Evolutionary conservation across 2,113 vertebrate species (phyloP).

Genomic region (Shinisaurus crocodilurus): DNA sequence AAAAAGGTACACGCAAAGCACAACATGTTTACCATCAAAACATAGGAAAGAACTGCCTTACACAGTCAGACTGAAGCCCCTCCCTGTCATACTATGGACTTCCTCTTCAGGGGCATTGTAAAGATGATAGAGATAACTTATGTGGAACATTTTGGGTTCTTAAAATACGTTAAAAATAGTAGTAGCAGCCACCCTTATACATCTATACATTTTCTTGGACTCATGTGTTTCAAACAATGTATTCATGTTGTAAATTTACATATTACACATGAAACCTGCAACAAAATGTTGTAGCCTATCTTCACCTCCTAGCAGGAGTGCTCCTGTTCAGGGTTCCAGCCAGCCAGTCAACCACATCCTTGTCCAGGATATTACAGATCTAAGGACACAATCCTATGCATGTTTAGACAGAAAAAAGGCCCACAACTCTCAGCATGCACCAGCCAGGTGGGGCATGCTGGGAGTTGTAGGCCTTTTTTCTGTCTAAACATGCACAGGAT

Average conservation of each 20-base stretch:
- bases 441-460: too few species aligned
- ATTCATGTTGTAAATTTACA: slow-evolving; percentile 53
- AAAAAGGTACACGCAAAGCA: not conserved
- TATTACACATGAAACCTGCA: not conserved
- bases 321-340: not conserved
- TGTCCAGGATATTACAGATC: not conserved
- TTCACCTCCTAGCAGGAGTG: not conserved
- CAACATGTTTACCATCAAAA: not conserved
- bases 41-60: too few species aligned
- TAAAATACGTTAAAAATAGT: not conserved
- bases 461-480: too few species aligned
- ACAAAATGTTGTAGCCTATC: not conserved
- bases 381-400: too few species aligned
- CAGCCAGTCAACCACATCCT: not conserved
- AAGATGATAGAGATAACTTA: not conserved
- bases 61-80: not conserved
- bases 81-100: not conserved
- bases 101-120: not conserved
- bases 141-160: not conserved
- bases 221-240: not conserved
- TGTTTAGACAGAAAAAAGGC: too few species aligned
- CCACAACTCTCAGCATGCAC: too few species aligned
- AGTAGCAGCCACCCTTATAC: not conserved
- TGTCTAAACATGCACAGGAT: too few species aligned
- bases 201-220: not conserved